Percentiles rank a stretch among this genome's conserved stretches.
Conservation (phyloP, 2,797 vertebrate genomes). For the Chanos chanos region DNA sequence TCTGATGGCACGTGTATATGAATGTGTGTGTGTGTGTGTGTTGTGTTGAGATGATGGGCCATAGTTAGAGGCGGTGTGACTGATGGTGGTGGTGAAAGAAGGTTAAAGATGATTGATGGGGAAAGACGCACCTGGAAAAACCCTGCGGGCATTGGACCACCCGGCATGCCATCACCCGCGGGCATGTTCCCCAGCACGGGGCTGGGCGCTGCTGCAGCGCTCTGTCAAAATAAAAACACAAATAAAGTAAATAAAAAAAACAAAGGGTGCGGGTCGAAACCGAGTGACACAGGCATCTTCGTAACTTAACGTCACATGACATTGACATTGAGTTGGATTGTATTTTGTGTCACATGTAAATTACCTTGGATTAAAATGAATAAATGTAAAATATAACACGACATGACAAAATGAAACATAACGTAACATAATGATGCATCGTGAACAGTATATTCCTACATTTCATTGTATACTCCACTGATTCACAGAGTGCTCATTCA, state of each 20-base stretch:
- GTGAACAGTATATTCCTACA: too few relatives aligned
- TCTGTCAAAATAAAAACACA: conserved; percentile 63
- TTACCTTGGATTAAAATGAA: neutral
- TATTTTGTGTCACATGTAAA: neutral
- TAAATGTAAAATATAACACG: too few relatives aligned
- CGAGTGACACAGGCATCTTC: too few relatives aligned
- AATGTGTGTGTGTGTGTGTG: neutral
- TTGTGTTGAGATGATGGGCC: conserved; percentile 3
- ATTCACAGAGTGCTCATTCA: too few relatives aligned
- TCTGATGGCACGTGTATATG: conserved; percentile 27
- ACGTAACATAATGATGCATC: too few relatives aligned
- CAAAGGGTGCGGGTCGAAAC: too few relatives aligned
- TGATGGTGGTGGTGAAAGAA: neutral
- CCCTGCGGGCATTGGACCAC: conserved; percentile 81
- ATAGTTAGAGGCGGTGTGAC: conserved; percentile 1
- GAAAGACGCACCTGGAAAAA: conserved; percentile 82
- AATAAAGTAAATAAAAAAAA: neutral
- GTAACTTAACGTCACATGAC: neutral
- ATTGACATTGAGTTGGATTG: neutral
- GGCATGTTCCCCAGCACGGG: conserved; percentile 88
- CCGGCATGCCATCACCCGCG: conserved; percentile 81
- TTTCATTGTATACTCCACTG: too few relatives aligned
- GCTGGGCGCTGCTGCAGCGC: conserved; percentile 83
- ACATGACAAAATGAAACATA: too few relatives aligned
- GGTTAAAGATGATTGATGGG: too few relatives aligned